Percentiles rank a stretch among this genome's conserved stretches.
These are phyloP conservation scores for Acanthurus lineatus DNA, from an alignment of 2,797 vertebrate genomes.

Conservation along the genomic window DNA sequence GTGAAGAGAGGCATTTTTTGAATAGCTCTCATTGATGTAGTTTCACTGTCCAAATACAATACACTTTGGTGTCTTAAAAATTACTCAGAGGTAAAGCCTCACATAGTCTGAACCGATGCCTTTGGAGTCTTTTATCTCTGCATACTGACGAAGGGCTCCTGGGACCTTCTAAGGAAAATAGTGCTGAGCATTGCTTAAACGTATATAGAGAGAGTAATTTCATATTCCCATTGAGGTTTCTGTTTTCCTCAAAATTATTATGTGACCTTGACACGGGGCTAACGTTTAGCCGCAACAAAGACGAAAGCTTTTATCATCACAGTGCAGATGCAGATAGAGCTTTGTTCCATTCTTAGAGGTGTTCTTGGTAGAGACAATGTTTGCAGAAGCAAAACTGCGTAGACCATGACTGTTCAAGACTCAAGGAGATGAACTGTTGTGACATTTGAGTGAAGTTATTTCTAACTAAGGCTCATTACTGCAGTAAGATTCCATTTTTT, in stretches of 20 bases:
- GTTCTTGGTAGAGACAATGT: constrained; percentile 46
- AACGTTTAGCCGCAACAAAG: constrained; percentile 67
- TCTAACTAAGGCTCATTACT: background rate
- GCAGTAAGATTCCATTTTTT: background rate
- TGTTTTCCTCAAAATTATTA: constrained; percentile 70
- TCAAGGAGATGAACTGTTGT: constrained; percentile 35
- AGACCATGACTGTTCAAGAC: constrained; percentile 35
- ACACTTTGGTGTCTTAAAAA: constrained; percentile 56
- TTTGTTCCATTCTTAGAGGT: constrained; percentile 54
- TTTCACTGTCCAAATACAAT: constrained; percentile 56
- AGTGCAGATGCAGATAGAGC: constrained; percentile 61
- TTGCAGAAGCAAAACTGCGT: constrained; percentile 57
- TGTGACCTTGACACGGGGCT: constrained; percentile 76
- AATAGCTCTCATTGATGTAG: constrained; percentile 33
- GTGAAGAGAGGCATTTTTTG: constrained; percentile 30
- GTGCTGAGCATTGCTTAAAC: constrained; percentile 73
- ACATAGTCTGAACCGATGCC: constrained; percentile 62
- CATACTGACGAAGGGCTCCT: constrained; percentile 52
- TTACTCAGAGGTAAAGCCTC: constrained; percentile 59
- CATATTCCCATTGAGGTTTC: constrained; percentile 74
- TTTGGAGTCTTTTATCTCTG: constrained; percentile 75
- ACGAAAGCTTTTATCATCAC: constrained; percentile 70
- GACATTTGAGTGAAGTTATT: constrained; percentile 26
- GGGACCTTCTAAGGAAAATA: constrained; percentile 70
- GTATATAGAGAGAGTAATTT: constrained; percentile 77